Conservation (phyloP, 2,888 invertebrate species). For the Acholoe squamosa region DNA sequence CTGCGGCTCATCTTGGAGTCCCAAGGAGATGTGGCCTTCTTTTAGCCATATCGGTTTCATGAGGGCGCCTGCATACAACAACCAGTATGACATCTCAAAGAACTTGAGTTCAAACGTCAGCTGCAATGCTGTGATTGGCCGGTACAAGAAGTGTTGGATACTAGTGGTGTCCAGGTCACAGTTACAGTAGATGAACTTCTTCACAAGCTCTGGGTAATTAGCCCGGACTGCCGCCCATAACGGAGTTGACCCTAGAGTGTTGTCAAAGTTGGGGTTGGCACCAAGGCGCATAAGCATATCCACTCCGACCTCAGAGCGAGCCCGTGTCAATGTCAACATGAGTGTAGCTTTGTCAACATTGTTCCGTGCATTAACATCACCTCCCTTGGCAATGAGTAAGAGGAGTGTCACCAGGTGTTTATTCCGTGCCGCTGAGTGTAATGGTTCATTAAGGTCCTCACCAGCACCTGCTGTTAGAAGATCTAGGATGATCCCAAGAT, state of each 20-base stretch:
- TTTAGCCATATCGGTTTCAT: conserved; percentile 60
- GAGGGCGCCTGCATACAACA: conserved; percentile 59
- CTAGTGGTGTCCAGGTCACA: conserved; percentile 64
- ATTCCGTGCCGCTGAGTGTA: conserved; percentile 6
- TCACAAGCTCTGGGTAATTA: conserved; percentile 50
- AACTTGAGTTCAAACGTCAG: conserved; percentile 61
- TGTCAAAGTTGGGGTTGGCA: conserved; percentile 64
- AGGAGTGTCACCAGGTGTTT: conserved; percentile 57
- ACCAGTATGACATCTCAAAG: conserved; percentile 41
- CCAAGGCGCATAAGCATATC: conserved; percentile 55
- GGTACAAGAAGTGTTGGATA: conserved; percentile 52
- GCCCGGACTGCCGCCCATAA: conserved; percentile 66
- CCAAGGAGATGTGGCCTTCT: not conserved
- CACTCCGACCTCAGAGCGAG: conserved; percentile 48
- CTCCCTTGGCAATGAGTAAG: conserved; percentile 57
- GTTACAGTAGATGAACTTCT: conserved; percentile 52
- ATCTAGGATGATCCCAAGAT: conserved; percentile 59
- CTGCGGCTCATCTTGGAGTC: conserved; percentile 8
- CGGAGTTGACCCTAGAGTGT: conserved; percentile 65
- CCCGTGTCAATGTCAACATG: conserved; percentile 62
- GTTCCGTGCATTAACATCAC: conserved; percentile 54
- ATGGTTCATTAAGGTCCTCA: conserved; percentile 19
- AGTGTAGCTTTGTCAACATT: conserved; percentile 61
- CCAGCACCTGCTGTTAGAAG: conserved; percentile 64
- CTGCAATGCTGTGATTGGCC: conserved; percentile 64